Evolutionary conservation across 2,797 vertebrate genomes (phyloP), one percentile per base, ranked within the genome.

Genomic region (Sternotherus odoratus): DNA sequence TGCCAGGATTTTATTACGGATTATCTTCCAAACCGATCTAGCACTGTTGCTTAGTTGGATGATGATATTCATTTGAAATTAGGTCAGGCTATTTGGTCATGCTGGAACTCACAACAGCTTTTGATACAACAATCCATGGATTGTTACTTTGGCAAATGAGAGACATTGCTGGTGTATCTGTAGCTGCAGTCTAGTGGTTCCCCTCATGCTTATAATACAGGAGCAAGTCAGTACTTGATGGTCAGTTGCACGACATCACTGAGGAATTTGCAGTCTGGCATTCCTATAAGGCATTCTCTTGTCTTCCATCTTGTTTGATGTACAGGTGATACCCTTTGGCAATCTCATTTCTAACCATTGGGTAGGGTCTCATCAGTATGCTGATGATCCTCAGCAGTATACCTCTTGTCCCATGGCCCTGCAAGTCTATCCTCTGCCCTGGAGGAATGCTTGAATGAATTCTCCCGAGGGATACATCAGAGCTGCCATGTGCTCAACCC

Each of bases 271-370:
- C 95, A 95, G 90, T 89, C 24, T 94, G 89, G 80, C 78, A 82
- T 95, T 94, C 94, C 91, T 51, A 95, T 89, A 95, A 93, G 94
- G 69, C 91, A 66, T n/a, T 95, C 94, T 94, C 94, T 94, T 93
- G 75, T 95, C 95, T 94, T 79, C 60, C 84, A 33, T 88, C 89
- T 94, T 60, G 82, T 95, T 86, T 94, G 74, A 82, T 82, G 80
- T 78, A 88, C 86, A 87, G 90, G 87, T 96, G 87, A 86, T 91
- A 82, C 80, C 77, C 96, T 96, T 95, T 87, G 92, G 88, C 82
- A 90, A 94, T 84, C 93, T 95, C 86, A 88, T 0, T 92, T 95
- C 93, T 91, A 91, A 84, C 93, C 63, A 46, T 2, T 81, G 83
- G 89, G 78, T 91, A 72, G 83, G 91, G 90, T 82, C 84, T 87